phyloP scores from a whole-genome alignment of 2,113 vertebrate genomes.

The Macquaria ambigua region DNA sequence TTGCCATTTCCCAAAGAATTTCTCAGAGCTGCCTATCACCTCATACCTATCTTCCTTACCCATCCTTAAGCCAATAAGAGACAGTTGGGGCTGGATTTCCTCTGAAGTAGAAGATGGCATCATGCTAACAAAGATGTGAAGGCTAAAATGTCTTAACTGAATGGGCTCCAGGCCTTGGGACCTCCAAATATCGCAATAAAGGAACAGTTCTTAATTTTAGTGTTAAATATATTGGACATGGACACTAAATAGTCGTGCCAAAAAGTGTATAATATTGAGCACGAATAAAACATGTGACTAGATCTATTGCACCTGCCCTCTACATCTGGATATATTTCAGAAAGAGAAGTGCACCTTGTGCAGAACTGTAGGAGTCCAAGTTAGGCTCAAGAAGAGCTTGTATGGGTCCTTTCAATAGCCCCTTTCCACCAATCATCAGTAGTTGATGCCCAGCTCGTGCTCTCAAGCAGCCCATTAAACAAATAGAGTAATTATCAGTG shows the following conservation, averaged over 20 bases:
- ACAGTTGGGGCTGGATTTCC: too few species aligned
- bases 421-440: not conserved
- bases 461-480: not conserved
- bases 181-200: not conserved
- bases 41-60: not conserved
- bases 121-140: not conserved
- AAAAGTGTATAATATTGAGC: not conserved
- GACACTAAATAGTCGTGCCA: not conserved
- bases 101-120: too few species aligned
- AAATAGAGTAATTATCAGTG: too few species aligned
- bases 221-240: not conserved
- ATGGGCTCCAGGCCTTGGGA: not conserved
- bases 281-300: not conserved
- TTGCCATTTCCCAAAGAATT: not conserved
- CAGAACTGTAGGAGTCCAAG: not conserved
- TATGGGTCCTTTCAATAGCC: not conserved
- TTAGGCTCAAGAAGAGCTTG: too few species aligned
- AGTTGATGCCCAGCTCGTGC: not conserved
- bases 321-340: not conserved
- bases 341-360: not conserved
- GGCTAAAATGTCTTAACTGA: not conserved
- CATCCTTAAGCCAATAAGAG: too few species aligned
- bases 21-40: not conserved
- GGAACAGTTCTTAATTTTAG: not conserved
- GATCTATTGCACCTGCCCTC: not conserved